Evolutionary conservation across 1,140 invertebrate species (phyloP).

Genomic region (Philopotamus ludificatus): DNA sequence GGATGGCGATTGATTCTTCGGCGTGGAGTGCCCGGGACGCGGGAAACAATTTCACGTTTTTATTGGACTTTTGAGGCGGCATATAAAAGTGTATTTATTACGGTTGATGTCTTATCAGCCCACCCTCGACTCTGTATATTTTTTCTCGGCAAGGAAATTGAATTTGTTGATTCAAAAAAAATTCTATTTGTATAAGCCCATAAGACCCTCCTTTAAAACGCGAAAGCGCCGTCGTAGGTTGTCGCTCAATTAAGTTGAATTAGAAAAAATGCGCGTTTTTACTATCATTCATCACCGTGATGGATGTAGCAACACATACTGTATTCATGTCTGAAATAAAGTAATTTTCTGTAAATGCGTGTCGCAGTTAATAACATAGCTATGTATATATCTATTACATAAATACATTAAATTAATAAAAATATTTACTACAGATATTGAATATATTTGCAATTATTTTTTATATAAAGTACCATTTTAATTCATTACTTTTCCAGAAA

Average conservation of each 20-base stretch:
- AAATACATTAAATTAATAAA: background rate
- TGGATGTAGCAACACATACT: too few relatives aligned
- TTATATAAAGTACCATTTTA: too few relatives aligned
- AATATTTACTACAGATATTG: background rate
- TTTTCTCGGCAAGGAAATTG: background rate
- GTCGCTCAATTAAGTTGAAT: background rate
- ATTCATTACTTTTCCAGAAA: too few relatives aligned
- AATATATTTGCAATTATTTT: too few relatives aligned
- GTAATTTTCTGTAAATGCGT: too few relatives aligned
- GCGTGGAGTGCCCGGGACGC: background rate
- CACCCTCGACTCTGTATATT: background rate
- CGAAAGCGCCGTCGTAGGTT: background rate
- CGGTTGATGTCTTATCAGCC: slow-evolving; percentile 3
- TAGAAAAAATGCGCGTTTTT: background rate
- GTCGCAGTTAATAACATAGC: too few relatives aligned
- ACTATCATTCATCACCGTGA: background rate
- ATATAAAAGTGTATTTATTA: slow-evolving; percentile 28
- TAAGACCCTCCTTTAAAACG: background rate
- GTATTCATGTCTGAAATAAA: too few relatives aligned
- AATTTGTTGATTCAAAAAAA: background rate
- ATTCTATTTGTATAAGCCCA: background rate
- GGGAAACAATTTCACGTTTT: slow-evolving; percentile 26
- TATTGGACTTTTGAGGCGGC: slow-evolving; percentile 26
- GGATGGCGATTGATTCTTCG: slow-evolving; percentile 21
- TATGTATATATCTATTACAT: background rate